These are phyloP conservation scores for Linepithema humile DNA, from an alignment of 1,140 invertebrate genomes.

Conservation along the genomic window DNA sequence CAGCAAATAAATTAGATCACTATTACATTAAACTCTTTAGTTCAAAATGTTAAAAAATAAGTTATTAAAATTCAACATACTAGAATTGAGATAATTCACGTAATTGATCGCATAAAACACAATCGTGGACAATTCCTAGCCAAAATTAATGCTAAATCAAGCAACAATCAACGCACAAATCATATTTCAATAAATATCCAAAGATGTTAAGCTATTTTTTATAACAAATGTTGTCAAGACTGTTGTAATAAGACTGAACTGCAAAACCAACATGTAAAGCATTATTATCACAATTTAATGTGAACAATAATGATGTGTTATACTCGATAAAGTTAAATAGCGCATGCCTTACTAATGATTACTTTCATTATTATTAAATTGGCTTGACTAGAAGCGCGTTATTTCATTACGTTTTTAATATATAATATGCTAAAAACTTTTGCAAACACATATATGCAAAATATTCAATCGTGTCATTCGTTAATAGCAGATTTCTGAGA, in stretches of 20 bases:
- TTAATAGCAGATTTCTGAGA: too few species aligned
- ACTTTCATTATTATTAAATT: constrained; percentile 1
- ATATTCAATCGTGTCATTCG: too few species aligned
- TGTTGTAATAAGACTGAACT: constrained; percentile 30
- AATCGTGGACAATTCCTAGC: background rate
- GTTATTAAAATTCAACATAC: background rate
- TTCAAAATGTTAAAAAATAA: background rate
- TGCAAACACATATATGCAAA: constrained; percentile 23
- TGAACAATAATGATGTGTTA: background rate
- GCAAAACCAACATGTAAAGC: background rate
- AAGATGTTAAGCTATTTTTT: background rate
- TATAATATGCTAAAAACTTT: background rate
- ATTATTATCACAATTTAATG: background rate
- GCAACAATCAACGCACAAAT: constrained; percentile 34
- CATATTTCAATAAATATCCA: constrained; percentile 29
- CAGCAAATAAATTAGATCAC: background rate
- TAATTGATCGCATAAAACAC: background rate
- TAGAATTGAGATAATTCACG: background rate
- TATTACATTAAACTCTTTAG: background rate
- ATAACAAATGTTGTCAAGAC: background rate
- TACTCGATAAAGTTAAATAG: background rate
- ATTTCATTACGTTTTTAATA: constrained; percentile 8
- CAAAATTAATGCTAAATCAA: background rate
- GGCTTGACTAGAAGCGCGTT: background rate
- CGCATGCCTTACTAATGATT: background rate